A percentile compares a stretch with the other conserved stretches of the same genome.
phyloP scores from a whole-genome alignment of 2,797 vertebrate genomes.

The Rhynchotus rufescens region DNA sequence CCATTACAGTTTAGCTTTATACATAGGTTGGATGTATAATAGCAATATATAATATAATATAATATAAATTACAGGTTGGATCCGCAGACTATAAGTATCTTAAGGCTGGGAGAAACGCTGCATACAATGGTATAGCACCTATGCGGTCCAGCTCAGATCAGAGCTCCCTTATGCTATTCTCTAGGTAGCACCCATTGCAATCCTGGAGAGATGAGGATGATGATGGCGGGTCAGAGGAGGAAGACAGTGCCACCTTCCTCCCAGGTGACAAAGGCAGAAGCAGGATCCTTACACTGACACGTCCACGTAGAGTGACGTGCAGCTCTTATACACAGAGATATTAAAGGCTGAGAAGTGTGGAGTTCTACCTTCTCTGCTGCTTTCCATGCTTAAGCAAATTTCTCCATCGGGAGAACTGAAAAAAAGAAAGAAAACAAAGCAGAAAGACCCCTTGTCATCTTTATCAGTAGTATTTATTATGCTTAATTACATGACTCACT shows the following conservation, averaged over 20 bases:
- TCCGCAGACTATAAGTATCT: background rate
- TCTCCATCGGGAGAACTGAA: background rate
- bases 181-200: fast-evolving
- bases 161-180: background rate
- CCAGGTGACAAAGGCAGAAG: background rate
- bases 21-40: too few relatives aligned
- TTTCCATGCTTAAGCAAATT: background rate
- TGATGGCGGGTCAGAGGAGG: background rate
- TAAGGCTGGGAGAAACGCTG: background rate
- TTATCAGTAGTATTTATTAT: background rate
- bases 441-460: background rate
- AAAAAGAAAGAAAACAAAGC: background rate
- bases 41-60: too few relatives aligned
- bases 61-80: background rate
- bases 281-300: background rate
- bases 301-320: background rate
- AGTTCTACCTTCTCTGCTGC: background rate
- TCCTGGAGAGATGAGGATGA: background rate
- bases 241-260: background rate
- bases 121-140: background rate
- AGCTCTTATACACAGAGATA: background rate
- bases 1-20: background rate
- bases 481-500: background rate
- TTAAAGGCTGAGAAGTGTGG: fast-evolving
- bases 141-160: background rate